Conservation (phyloP, 2,888 invertebrate genomes). For the Nymphalis urticae region DNA sequence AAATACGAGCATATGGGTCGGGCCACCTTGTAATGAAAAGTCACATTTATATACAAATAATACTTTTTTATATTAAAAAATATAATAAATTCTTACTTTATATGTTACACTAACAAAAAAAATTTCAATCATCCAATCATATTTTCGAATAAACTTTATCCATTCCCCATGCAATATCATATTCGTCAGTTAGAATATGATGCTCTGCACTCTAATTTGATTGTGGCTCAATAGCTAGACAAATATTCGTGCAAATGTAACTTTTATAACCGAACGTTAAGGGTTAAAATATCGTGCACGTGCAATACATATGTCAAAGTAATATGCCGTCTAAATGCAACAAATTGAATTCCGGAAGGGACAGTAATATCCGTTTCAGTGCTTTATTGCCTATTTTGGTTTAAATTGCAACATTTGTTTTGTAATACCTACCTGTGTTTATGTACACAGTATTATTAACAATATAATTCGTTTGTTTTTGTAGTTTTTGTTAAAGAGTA, state of each 20-base stretch:
- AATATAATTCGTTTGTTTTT: too few relatives aligned
- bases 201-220: constrained; percentile 17
- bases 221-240: background rate
- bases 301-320: constrained; percentile 15
- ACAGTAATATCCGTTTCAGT: constrained; percentile 33
- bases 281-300: constrained; percentile 7
- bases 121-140: background rate
- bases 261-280: constrained; percentile 1
- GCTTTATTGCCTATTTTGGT: constrained; percentile 30
- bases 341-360: constrained; percentile 39
- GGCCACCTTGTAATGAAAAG: too few relatives aligned
- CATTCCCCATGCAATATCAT: background rate
- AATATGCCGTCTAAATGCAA: constrained; percentile 40
- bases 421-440: constrained; percentile 7
- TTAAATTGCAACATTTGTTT: constrained; percentile 11
- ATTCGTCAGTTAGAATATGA: constrained; percentile 2
- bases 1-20: too few relatives aligned
- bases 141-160: background rate
- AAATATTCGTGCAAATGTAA: background rate
- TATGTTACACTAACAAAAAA: background rate
- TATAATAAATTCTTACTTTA: too few relatives aligned
- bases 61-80: too few relatives aligned
- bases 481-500: too few relatives aligned
- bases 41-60: too few relatives aligned
- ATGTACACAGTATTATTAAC: background rate